Base-by-base conservation (phyloP, 2,113 vertebrate genomes). In the Actinemys pallida region DNA sequence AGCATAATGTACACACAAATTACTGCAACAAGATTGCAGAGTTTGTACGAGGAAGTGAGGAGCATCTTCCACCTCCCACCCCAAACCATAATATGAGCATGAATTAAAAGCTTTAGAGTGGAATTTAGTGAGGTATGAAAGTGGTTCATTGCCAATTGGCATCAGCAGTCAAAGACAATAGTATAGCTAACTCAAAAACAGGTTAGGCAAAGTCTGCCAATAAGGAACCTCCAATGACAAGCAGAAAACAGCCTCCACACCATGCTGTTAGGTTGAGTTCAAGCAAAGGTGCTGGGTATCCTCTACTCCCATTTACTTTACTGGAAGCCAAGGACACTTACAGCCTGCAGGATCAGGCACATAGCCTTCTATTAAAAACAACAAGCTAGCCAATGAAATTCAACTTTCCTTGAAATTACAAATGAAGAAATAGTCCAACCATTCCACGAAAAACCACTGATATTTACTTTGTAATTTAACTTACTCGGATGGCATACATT, bases 381-480 rank as follows among this genome's bases (percentile, higher is more conserved):
- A 76, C n/a, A n/a, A 72, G 45, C 39, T 47, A 47, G 13, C 24
- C 42, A 78, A 29, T 78, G 39, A 47, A 78, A 88, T 90, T 86
- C 53, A 22, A 57, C 25, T 49, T 78, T 27, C 0, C 0, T 0
- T 92, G 49, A 93, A 96, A 86, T 76, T 59, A 89, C 42, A 92
- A 87, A 35, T 14, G 3, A 19, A 79, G 65, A 87, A 86, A 54
- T 81, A 90, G 79, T 59, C 20, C 42, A 92, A 8, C 3, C 31
- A 72, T 86, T 93, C 53, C 3, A 59, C 19, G 92, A 56, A 93
- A 95, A 84, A 9, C 42, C 69, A 45, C 13, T 42, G 83, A 62
- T 0, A 1, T 1, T 72, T 0, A 0, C 65, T 59, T 87, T 47
- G 85, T 88, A 11, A 8, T 72, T 90, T 47, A 1, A 2, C 8